A percentile compares a stretch with the other conserved stretches of the same genome.
Evolutionary conservation across 2,797 vertebrate species (phyloP).

Genomic region (Coregonus sp.): DNA sequence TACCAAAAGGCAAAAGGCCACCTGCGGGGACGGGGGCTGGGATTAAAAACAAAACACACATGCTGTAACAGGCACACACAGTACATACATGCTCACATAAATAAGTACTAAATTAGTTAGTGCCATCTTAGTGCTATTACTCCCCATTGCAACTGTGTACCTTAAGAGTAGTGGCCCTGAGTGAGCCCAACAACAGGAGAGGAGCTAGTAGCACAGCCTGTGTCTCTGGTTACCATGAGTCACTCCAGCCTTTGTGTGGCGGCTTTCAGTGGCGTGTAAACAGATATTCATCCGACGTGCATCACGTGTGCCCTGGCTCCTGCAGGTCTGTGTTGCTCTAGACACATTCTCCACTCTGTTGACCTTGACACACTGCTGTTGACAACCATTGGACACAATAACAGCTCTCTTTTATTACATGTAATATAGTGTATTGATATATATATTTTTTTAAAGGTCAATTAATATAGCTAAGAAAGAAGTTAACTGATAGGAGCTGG

Average conservation of each 20-base stretch:
- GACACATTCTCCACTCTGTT: constrained; percentile 10
- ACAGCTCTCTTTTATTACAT: neutral
- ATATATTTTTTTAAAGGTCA: neutral
- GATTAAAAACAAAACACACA: too few relatives aligned
- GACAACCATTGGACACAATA: neutral
- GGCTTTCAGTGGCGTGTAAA: constrained; percentile 38
- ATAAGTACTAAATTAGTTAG: neutral
- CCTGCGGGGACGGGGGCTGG: too few relatives aligned
- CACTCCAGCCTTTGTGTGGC: constrained; percentile 42
- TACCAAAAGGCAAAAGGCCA: too few relatives aligned
- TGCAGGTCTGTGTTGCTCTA: constrained; percentile 25
- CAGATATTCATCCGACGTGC: constrained; percentile 45
- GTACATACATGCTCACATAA: neutral
- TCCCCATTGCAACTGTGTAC: neutral
- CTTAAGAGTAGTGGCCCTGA: neutral
- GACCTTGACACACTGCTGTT: constrained; percentile 21
- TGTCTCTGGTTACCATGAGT: constrained; percentile 43
- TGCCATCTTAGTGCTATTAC: neutral
- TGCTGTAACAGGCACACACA: neutral
- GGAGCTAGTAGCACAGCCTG: constrained; percentile 25
- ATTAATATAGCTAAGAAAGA: neutral
- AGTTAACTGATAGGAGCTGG: neutral
- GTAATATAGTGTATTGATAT: neutral
- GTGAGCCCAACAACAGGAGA: constrained; percentile 1
- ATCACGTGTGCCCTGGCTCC: constrained; percentile 42